Evolutionary conservation across 2,113 vertebrate species (phyloP).

Genomic region (Caranx ignobilis): DNA sequence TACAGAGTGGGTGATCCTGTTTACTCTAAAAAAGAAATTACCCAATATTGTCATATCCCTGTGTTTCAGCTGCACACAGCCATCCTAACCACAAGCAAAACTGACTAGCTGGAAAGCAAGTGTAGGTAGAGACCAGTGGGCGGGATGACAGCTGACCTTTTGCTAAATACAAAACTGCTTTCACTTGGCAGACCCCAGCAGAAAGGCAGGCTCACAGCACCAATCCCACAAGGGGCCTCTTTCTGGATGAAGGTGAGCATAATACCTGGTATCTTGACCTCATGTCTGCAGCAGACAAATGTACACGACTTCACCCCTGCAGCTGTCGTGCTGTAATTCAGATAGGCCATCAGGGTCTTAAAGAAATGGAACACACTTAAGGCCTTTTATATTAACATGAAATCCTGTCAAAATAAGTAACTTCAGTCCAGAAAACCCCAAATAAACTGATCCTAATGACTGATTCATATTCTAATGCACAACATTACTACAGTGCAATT

Average conservation of each 20-base stretch:
- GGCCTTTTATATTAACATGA: conserved; percentile 5
- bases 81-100: conserved; percentile 30
- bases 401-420: not conserved
- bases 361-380: not conserved
- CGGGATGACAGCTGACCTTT: conserved; percentile 73
- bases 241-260: conserved; percentile 57
- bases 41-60: not conserved
- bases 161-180: conserved; percentile 70
- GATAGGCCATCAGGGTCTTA: not conserved
- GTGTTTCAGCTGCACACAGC: conserved; percentile 8
- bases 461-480: not conserved
- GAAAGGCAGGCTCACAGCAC: conserved; percentile 35
- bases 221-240: conserved; percentile 48
- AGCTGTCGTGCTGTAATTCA: conserved; percentile 52
- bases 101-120: conserved; percentile 51
- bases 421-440: not conserved
- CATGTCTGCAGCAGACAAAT: conserved; percentile 45
- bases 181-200: conserved; percentile 59
- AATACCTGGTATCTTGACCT: conserved; percentile 47
- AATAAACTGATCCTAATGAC: not conserved
- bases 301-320: conserved; percentile 38
- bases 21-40: not conserved
- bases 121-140: conserved; percentile 37
- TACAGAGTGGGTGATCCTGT: not conserved
- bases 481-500: conserved; percentile 2